Percentiles rank a stretch among this genome's conserved stretches.
These are phyloP conservation scores for Escarpia spicata DNA, from an alignment of 2,888 invertebrate species.

Conservation along the genomic window DNA sequence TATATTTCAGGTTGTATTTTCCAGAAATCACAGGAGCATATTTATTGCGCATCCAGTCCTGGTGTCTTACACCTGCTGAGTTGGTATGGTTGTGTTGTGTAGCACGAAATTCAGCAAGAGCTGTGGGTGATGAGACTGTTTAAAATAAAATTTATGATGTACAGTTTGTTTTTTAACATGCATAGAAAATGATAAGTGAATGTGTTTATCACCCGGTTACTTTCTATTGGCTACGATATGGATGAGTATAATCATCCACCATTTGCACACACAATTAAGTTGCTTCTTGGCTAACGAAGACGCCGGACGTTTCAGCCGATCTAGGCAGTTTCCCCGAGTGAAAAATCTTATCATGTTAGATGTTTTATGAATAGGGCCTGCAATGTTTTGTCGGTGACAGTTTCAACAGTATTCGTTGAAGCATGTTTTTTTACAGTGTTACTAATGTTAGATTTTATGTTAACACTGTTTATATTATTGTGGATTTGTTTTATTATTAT, in stretches of 20 bases:
- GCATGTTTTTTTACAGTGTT: not conserved
- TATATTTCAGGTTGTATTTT: not conserved
- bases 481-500: slow-evolving; percentile 1
- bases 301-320: not conserved
- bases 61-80: no score
- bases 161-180: not conserved
- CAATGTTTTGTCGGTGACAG: not conserved
- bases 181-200: not conserved
- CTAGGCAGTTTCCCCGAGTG: not conserved
- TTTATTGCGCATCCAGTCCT: not conserved
- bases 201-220: not conserved
- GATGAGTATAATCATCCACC: not conserved
- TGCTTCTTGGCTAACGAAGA: not conserved
- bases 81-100: no score
- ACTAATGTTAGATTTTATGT: not conserved
- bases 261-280: not conserved
- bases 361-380: not conserved
- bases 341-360: not conserved
- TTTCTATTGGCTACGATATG: not conserved
- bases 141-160: not conserved
- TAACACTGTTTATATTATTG: not conserved
- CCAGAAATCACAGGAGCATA: not conserved
- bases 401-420: not conserved
- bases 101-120: not conserved
- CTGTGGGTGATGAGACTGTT: not conserved